Conservation (phyloP, 2,888 invertebrate genomes). For the Temnothorax rugatulus region DNA sequence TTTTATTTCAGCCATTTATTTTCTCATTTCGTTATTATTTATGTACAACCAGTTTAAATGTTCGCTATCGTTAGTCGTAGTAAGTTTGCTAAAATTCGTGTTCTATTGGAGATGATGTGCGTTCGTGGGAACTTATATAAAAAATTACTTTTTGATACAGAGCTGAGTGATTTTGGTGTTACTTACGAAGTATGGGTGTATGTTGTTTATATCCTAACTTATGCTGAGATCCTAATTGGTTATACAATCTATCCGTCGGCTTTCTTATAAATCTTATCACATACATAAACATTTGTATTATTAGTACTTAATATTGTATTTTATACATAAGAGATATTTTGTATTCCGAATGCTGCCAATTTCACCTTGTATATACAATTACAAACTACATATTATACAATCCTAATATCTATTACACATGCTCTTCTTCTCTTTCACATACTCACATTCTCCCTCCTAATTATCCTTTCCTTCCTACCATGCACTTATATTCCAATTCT, state of each 20-base stretch:
- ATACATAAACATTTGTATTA: constrained; percentile 78
- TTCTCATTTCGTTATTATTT: constrained; percentile 82
- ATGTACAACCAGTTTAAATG: constrained; percentile 83
- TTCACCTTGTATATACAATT: constrained; percentile 83
- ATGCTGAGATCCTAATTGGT: constrained; percentile 85
- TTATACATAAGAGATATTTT: constrained; percentile 80
- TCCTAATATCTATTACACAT: constrained; percentile 78
- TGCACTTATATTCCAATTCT: constrained; percentile 20
- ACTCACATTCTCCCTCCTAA: constrained; percentile 57
- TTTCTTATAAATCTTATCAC: constrained; percentile 84
- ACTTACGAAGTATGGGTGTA: constrained; percentile 81
- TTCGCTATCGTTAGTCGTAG: constrained; percentile 77
- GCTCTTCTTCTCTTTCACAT: constrained; percentile 58
- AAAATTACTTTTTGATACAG: constrained; percentile 84
- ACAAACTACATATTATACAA: constrained; percentile 84
- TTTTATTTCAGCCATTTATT: constrained; percentile 82
- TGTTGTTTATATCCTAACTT: constrained; percentile 79
- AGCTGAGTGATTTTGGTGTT: constrained; percentile 85
- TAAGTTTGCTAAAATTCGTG: constrained; percentile 81
- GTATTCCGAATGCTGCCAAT: constrained; percentile 79
- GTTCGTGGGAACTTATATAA: constrained; percentile 84
- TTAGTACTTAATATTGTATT: constrained; percentile 70
- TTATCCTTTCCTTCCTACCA: constrained; percentile 55
- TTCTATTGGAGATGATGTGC: constrained; percentile 85
- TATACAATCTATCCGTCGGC: constrained; percentile 82